Base-by-base conservation (phyloP, 2,797 vertebrate species). In the Onychomys arenicola region DNA sequence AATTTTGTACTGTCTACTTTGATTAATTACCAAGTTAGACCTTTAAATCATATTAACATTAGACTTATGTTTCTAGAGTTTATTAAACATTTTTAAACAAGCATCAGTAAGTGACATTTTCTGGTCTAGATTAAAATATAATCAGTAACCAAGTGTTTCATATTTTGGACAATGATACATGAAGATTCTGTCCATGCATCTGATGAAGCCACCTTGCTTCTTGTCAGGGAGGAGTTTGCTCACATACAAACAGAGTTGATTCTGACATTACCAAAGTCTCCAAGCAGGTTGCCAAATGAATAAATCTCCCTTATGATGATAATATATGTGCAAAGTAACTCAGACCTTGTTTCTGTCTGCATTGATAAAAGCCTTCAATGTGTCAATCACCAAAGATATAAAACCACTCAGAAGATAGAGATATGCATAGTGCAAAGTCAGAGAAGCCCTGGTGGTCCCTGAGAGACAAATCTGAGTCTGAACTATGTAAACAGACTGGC, bases 21-120 rank as follows among this genome's bases (percentile, higher is more conserved):
- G 34, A 84, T 91, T 75, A 76, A 90, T 88, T 83, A 67, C 34
- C 14, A 69, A 32, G 65, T 81, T 76, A 84, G 71, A 43, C 4
- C 83, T 96, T 89, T 71, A 81, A 75, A 57, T 95, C 40, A 25
- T 82, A 40, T n/a, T 93, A 49, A 88, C 40, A 46, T 78, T 57
- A 95, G 27, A 82, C 8, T 32, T 59, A 63, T 32, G 32, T 69
- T 92, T 86, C 57, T 71, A 32, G 34, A 71, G 61, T 94, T 95
- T 65, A 46, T 67, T 46, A 85, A 46, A 87, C 37, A 13, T 23
- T 69, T 86, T 90, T 57, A 61, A 86, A 57, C 8, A 43, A 67
- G 37, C 34, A 81, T 85, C 57, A 52, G 32, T 81, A 89, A 94
- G 13, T 40, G 81, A 52, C 5, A 86, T 17, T 78, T 13, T 52